phyloP scores from a whole-genome alignment of 1,140 invertebrate genomes.

The Neodiprion lecontei region DNA sequence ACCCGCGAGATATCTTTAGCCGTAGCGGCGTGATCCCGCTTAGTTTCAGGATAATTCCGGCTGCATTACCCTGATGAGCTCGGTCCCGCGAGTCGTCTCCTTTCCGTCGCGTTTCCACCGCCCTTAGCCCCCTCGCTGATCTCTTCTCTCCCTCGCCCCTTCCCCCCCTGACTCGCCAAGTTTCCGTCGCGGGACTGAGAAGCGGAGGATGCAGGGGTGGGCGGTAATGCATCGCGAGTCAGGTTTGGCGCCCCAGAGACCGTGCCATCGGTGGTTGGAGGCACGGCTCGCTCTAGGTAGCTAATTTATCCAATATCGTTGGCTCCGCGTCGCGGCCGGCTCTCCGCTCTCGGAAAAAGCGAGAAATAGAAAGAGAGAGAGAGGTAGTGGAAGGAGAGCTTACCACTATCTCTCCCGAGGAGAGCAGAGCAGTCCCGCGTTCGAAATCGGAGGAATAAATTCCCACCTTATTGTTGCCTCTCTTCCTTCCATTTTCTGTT shows the following conservation, averaged over 20 bases:
- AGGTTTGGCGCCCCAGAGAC: slow-evolving; percentile 1
- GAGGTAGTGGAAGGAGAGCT: neutral
- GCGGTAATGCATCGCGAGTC: neutral
- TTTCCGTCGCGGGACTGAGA: neutral
- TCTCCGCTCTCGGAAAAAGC: too few relatives aligned
- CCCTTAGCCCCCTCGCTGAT: too few relatives aligned
- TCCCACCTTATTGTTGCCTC: neutral
- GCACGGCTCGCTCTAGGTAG: neutral
- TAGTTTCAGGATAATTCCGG: slow-evolving; percentile 2
- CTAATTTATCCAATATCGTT: slow-evolving; percentile 3
- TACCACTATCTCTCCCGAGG: neutral
- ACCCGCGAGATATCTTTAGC: neutral
- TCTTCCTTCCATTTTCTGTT: neutral
- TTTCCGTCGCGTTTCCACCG: neutral
- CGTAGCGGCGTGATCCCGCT: neutral
- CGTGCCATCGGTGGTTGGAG: neutral
- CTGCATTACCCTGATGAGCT: slow-evolving; percentile 2
- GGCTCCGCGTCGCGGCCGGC: neutral
- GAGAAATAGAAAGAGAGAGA: too few relatives aligned
- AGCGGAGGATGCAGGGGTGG: too few relatives aligned
- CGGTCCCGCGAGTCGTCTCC: neutral
- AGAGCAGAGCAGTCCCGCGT: neutral
- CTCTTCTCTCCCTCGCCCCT: neutral
- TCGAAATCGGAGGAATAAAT: neutral
- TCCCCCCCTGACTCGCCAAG: neutral